Evolutionary conservation across 2,113 vertebrate genomes (phyloP), one percentile per base, ranked within the genome.

Genomic region (Atherinomorus stipes): DNA sequence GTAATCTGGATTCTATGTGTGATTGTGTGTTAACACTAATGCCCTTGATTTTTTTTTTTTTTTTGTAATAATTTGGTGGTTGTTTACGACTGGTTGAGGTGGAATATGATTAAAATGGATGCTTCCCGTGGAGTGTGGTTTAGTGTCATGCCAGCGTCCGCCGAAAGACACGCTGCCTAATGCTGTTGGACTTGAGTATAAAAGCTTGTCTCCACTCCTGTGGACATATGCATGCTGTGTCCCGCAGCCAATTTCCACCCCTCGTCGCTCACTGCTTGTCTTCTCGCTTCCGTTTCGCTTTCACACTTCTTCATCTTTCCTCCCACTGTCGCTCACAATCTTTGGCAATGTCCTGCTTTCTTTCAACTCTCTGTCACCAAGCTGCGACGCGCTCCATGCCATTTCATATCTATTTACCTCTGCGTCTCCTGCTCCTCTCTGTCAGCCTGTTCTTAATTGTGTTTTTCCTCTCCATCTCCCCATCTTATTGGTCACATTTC

Each of bases 131-230:
- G 64, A 78, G 77, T 56, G 73, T 72, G 65, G 76, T 80, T 81
- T 80, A 71, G 74, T 84, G 86, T 87, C 81, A 75, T 49, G 54
- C 69, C 85, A 80, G 61, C 10, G 59, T 74, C 53, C 31, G 23
- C 70, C 90, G 89, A 92, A 78, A 76, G 90, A 92, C 88, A 72
- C 22, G n/a, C 64, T 42, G 84, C 80, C 79, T 90, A 87, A 91
- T 89, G 80, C 74, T 86, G 84, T 85, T 80, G 83, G 90, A 88
- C 83, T 82, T 22, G 10, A 69, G 81, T 49, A 74, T 86, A 80
- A 89, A 91, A 87, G 74, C 83, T 66, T 4, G 45, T 78, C 80
- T 88, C 72, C 16, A 22, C 58, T 80, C 69, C n/a, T 18, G 38
- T 40, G 62, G 71, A 74, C 83, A 62, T 60, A 75, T 57, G 60